These are phyloP conservation scores for Ochropacha duplaris DNA, from an alignment of 2,888 invertebrate genomes.

Conservation along the genomic window DNA sequence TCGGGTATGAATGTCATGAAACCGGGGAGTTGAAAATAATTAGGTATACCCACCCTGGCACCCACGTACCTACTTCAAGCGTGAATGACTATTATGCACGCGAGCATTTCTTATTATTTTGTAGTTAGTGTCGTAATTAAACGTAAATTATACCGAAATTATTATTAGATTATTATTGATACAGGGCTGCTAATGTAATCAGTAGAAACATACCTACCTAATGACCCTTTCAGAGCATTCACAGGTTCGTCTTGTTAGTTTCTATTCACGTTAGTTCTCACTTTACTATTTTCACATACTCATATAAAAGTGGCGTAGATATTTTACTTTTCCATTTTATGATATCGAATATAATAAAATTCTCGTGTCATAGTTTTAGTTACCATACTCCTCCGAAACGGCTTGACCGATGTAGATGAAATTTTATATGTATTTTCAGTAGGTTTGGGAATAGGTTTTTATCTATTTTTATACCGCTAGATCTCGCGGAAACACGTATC, in stretches of 20 bases:
- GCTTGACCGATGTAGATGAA: too few relatives aligned
- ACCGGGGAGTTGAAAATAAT: conserved; percentile 65
- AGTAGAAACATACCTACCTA: background rate
- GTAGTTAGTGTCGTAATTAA: conserved; percentile 73
- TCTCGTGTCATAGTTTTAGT: too few relatives aligned
- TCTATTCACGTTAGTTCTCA: background rate
- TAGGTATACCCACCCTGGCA: conserved; percentile 43
- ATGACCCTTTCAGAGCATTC: background rate
- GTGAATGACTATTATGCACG: conserved; percentile 68
- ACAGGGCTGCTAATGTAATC: conserved; percentile 15
- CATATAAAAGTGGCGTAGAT: too few relatives aligned
- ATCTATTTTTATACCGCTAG: too few relatives aligned
- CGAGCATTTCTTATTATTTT: conserved; percentile 73
- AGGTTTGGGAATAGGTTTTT: too few relatives aligned
- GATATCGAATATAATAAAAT: too few relatives aligned
- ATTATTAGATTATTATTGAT: conserved; percentile 55
- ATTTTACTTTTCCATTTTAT: too few relatives aligned
- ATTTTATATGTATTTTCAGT: too few relatives aligned
- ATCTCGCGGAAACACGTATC: too few relatives aligned
- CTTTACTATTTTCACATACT: too few relatives aligned
- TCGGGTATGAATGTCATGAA: conserved; percentile 56
- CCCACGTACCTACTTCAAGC: conserved; percentile 48
- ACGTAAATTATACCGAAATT: conserved; percentile 60
- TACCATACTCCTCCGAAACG: too few relatives aligned
- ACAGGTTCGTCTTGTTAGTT: background rate